Conservation (phyloP, 2,113 vertebrate genomes). For the Tursiops truncatus region DNA sequence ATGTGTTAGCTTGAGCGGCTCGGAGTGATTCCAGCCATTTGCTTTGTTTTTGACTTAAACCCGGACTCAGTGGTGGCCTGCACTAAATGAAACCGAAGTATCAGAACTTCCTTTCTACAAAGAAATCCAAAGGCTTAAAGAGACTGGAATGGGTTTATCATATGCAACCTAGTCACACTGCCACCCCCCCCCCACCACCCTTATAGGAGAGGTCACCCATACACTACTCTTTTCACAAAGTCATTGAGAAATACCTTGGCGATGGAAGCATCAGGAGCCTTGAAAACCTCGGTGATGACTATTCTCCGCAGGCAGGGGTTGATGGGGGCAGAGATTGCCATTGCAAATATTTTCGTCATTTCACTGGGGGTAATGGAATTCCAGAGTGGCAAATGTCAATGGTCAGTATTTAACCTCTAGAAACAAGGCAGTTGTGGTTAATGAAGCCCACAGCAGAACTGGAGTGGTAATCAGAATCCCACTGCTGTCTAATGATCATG, state of each 20-base stretch:
- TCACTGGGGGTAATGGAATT: neutral
- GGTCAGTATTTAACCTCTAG: neutral
- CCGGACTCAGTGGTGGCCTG: neutral
- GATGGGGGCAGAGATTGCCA: neutral
- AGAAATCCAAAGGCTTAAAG: neutral
- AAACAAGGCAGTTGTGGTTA: neutral
- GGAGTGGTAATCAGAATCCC: neutral
- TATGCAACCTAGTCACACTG: neutral
- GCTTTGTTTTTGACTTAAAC: neutral
- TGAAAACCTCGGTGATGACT: neutral
- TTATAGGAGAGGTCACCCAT: neutral
- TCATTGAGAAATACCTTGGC: neutral
- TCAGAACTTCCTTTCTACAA: neutral
- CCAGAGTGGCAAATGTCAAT: neutral
- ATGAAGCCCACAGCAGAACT: neutral
- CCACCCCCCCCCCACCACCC: fast-evolving
- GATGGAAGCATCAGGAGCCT: neutral
- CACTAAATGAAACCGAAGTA: neutral
- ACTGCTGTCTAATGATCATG: neutral
- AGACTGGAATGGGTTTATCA: neutral
- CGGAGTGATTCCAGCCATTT: neutral
- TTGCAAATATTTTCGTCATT: neutral
- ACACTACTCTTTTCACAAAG: neutral
- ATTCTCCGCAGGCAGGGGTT: neutral
- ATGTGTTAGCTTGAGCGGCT: neutral